Evolutionary conservation across 2,113 vertebrate species (phyloP).

Genomic region (Talpa occidentalis): DNA sequence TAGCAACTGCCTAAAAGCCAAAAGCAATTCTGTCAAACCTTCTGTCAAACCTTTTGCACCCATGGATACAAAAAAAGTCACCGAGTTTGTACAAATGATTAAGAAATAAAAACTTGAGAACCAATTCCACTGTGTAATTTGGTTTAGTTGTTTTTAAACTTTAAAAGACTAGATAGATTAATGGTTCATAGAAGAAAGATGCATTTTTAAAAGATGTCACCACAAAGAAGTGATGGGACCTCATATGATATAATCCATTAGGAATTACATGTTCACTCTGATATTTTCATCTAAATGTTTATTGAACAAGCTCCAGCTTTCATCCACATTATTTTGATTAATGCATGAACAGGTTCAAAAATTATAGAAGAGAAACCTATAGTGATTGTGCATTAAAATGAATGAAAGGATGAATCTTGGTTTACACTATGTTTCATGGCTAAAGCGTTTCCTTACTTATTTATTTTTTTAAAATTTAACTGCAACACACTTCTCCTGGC

Average conservation of each 20-base stretch:
- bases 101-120: constrained; percentile 48
- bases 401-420: constrained; percentile 87
- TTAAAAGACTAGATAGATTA: constrained; percentile 66
- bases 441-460: constrained; percentile 88
- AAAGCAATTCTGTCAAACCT: background rate
- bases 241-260: constrained; percentile 73
- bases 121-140: constrained; percentile 40
- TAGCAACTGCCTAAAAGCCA: accelerated
- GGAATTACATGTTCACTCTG: constrained; percentile 82
- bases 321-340: constrained; percentile 86
- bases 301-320: constrained; percentile 82
- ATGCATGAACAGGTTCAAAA: constrained; percentile 84
- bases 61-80: background rate
- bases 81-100: background rate
- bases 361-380: constrained; percentile 82
- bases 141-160: constrained; percentile 72
- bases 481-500: constrained; percentile 90
- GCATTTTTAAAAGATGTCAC: constrained; percentile 79
- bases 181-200: constrained; percentile 65
- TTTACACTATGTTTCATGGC: constrained; percentile 83
- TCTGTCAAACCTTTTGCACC: background rate
- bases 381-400: constrained; percentile 85
- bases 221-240: constrained; percentile 77
- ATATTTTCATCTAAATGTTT: constrained; percentile 83
- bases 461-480: constrained; percentile 80